Conservation (phyloP, 1,140 invertebrate species). For the Heliconius nattereri region DNA sequence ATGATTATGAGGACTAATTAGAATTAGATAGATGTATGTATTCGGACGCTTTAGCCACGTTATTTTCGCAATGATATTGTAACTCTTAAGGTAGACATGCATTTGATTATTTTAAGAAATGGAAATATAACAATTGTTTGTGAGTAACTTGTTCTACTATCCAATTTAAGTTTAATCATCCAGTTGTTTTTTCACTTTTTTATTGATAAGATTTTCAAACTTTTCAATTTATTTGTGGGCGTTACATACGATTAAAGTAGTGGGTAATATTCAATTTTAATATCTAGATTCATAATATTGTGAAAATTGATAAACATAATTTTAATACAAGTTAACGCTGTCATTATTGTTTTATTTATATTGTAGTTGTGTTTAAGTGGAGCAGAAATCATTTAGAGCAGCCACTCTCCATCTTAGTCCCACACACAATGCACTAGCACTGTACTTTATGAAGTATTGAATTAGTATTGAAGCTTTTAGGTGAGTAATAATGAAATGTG, state of each 20-base stretch:
- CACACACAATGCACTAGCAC: slow-evolving; percentile 37
- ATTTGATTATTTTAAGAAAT: slow-evolving; percentile 45
- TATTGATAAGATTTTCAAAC: background rate
- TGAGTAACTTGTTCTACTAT: background rate
- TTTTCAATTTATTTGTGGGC: background rate
- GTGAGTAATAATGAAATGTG: slow-evolving; percentile 21
- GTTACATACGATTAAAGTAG: slow-evolving; percentile 15
- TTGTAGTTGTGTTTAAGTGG: slow-evolving; percentile 17
- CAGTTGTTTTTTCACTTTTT: background rate
- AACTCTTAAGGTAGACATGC: slow-evolving; percentile 45
- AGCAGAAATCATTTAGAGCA: slow-evolving; percentile 19
- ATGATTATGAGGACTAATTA: slow-evolving; percentile 61
- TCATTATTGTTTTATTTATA: slow-evolving; percentile 45
- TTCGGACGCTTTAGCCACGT: slow-evolving; percentile 60
- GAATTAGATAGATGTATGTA: slow-evolving; percentile 62
- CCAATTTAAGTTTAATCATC: background rate
- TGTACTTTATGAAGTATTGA: slow-evolving; percentile 4
- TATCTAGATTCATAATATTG: slow-evolving; percentile 28
- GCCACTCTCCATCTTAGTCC: slow-evolving; percentile 30
- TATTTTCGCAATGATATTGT: slow-evolving; percentile 50
- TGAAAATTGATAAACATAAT: slow-evolving; percentile 44
- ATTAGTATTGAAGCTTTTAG: slow-evolving; percentile 14
- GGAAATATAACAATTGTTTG: slow-evolving; percentile 16
- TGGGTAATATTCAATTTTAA: slow-evolving; percentile 31
- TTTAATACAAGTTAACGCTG: slow-evolving; percentile 56